Evolutionary conservation across 2,888 invertebrate genomes (phyloP).

Genomic region (Leptarthrus brevirostris): DNA sequence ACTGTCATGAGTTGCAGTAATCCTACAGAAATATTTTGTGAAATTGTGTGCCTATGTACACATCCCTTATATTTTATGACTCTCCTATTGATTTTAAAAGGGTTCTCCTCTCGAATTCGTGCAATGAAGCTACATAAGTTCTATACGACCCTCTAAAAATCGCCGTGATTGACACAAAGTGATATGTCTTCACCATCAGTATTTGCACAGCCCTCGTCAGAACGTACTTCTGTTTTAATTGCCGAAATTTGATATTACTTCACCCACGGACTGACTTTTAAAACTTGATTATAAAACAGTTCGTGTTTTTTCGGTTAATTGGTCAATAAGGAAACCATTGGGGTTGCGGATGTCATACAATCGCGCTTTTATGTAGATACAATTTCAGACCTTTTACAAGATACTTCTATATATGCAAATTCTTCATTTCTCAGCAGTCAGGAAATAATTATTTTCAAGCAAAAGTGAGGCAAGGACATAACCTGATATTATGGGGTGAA

Average conservation of each 20-base stretch:
- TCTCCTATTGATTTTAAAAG: not conserved
- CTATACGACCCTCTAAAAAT: conserved; percentile 16
- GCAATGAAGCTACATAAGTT: conserved; percentile 35
- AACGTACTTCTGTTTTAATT: conserved; percentile 45
- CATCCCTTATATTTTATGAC: not conserved
- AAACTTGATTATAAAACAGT: not conserved
- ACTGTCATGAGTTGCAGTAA: conserved; percentile 24
- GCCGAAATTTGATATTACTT: conserved; percentile 43
- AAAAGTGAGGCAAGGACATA: too few relatives aligned
- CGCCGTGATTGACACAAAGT: conserved; percentile 34
- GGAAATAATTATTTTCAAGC: too few relatives aligned
- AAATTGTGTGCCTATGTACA: not conserved
- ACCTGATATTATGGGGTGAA: too few relatives aligned
- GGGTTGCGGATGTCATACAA: too few relatives aligned
- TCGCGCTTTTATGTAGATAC: too few relatives aligned
- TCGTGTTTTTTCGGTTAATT: conserved; percentile 36
- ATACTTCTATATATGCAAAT: too few relatives aligned
- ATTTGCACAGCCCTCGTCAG: conserved; percentile 23
- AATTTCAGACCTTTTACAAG: too few relatives aligned
- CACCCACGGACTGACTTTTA: not conserved
- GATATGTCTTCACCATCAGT: conserved; percentile 8
- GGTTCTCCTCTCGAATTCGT: not conserved
- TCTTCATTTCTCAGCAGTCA: too few relatives aligned
- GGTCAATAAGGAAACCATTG: too few relatives aligned
- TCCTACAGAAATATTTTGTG: not conserved